Evolutionary conservation across 2,113 vertebrate genomes (phyloP), one percentile per base, ranked within the genome.

Genomic region (Brachyistius frenatus): DNA sequence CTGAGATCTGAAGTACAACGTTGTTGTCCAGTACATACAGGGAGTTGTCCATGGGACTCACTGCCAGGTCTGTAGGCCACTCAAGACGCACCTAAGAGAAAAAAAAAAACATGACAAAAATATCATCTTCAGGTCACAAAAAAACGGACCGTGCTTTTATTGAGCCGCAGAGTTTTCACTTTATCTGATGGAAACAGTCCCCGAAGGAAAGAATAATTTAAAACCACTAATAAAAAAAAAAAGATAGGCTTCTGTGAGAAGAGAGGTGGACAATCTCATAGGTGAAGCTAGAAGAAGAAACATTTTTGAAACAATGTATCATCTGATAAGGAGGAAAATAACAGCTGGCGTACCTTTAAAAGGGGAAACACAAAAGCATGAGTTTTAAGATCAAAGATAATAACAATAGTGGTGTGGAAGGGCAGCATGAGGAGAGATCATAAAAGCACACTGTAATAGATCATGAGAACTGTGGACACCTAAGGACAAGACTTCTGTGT

Each of bases 11-110:
- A 7, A 99, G 91, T 30, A 99, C 98, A 3, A 99, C 98, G 0
- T 99, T 99, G 75, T 99, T 99, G 94, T 99, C 98, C 5, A 99
- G 94, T 47, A 99, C 96, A 0, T 97, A 99, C 1, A 99, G 95
- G 0, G 98, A 99, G 80, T 99, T 99, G 81, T 99, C 98, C 97
- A 99, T 96, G 0, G 98, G 98, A 85, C 95, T 99, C 84, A 99
- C 95, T 0, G 98, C 96, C 78, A 99, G 94, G 89, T 98, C 97
- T 0, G 98, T 99, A 36, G 98, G 98, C 98, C 98, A 99, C 81
- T 99, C 98, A 1, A 99, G 92, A 76, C 97, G 98, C 60, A 99
- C 97, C 98, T 97, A 78, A 53, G 1, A 89, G 67, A 52, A 52
- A 60, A 54, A 66, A 73, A 46, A 54, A 66, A 73, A 46, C 76